Evolutionary conservation across 2,113 vertebrate genomes (phyloP).

Genomic region (Orcinus orca): DNA sequence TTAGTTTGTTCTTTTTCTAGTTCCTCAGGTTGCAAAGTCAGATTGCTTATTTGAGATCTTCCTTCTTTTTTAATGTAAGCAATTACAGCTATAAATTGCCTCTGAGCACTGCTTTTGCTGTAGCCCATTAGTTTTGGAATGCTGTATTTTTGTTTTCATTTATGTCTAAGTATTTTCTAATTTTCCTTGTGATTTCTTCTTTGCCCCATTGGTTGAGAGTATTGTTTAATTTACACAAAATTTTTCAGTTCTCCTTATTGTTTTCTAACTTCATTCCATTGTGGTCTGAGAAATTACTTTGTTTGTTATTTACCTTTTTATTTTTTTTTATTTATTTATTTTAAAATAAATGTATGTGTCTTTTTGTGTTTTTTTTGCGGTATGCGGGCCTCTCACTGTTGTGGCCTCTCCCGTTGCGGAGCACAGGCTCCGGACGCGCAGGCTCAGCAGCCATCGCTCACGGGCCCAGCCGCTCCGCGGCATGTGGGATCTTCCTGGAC

Average conservation of each 20-base stretch:
- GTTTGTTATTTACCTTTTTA: background rate
- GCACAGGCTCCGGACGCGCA: too few species aligned
- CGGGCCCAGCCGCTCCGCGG: too few species aligned
- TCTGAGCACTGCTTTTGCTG: background rate
- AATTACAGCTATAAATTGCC: background rate
- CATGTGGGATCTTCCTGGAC: too few species aligned
- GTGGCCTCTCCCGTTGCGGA: too few species aligned
- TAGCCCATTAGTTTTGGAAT: background rate
- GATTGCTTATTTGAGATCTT: background rate
- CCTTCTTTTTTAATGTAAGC: background rate
- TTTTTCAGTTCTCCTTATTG: background rate
- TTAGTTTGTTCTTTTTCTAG: background rate
- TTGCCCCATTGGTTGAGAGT: background rate
- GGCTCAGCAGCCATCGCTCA: too few species aligned
- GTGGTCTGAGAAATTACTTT: background rate
- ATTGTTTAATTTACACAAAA: background rate
- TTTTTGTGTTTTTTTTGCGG: too few species aligned
- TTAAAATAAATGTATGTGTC: too few species aligned
- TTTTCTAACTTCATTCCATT: background rate
- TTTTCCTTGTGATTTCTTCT: background rate
- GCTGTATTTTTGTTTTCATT: background rate
- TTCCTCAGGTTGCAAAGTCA: background rate
- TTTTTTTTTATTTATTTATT: too few species aligned
- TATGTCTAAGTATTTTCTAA: background rate
- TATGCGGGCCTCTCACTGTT: too few species aligned